Percentiles rank a stretch among this genome's conserved stretches.
Conservation (phyloP, 2,888 invertebrate species). For the Anthrax anthrax region DNA sequence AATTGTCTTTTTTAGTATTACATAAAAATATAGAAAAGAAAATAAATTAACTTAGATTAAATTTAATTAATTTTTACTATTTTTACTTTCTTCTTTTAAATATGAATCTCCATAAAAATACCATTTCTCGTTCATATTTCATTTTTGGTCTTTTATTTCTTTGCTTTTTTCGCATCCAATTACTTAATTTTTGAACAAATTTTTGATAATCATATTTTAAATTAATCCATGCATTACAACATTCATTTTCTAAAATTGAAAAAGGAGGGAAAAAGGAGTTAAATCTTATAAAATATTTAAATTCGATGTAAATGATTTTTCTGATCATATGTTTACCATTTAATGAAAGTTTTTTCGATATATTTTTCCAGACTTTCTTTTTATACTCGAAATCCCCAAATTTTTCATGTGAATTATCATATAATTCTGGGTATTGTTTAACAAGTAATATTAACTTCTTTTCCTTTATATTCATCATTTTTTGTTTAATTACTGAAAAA, state of each 20-base stretch:
- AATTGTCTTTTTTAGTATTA: too few relatives aligned
- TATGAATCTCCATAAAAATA: background rate
- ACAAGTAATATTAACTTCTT: background rate
- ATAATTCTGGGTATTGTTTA: background rate
- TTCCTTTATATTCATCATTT: background rate
- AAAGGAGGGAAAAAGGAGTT: too few relatives aligned
- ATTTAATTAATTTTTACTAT: too few relatives aligned
- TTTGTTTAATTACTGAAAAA: too few relatives aligned
- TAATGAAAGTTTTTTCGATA: background rate
- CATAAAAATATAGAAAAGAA: too few relatives aligned
- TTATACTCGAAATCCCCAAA: background rate
- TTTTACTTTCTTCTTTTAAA: too few relatives aligned
- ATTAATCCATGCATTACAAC: background rate
- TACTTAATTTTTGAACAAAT: background rate
- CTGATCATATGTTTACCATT: background rate
- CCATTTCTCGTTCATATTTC: background rate
- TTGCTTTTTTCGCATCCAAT: background rate
- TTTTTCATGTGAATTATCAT: background rate
- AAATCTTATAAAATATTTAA: too few relatives aligned
- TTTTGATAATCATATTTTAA: background rate
- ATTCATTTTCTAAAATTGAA: background rate
- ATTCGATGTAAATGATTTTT: too few relatives aligned
- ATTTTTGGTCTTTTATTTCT: background rate
- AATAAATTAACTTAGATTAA: too few relatives aligned
- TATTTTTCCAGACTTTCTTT: background rate